phyloP scores from a whole-genome alignment of 2,888 invertebrate genomes.

The Epinotia ramella region DNA sequence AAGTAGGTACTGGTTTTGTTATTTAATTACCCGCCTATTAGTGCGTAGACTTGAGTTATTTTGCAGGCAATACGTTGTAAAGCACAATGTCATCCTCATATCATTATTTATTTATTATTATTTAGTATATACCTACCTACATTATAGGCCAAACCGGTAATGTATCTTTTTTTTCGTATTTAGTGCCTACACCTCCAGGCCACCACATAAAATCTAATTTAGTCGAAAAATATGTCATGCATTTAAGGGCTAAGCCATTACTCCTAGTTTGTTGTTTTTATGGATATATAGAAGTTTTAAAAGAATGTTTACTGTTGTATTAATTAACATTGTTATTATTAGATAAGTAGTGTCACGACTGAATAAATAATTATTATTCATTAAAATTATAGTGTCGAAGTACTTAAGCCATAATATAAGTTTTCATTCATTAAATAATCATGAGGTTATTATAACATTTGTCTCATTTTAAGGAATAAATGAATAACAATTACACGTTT shows the following conservation, averaged over 20 bases:
- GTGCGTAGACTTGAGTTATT: background rate
- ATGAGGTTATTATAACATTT: slow-evolving; percentile 25
- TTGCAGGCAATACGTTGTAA: background rate
- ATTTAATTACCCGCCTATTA: no score
- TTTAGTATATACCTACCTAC: no score
- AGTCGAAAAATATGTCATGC: background rate
- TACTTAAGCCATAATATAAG: slow-evolving; percentile 44
- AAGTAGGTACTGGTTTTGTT: no score
- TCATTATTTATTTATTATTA: background rate
- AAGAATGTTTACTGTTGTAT: slow-evolving; percentile 36
- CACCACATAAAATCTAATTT: no score
- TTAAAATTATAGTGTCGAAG: slow-evolving; percentile 50
- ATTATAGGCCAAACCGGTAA: no score
- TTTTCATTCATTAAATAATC: slow-evolving; percentile 44
- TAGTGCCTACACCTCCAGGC: no score
- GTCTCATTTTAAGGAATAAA: slow-evolving; percentile 46
- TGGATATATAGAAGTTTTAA: slow-evolving; percentile 29
- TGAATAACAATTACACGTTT: slow-evolving; percentile 39
- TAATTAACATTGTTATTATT: slow-evolving; percentile 48
- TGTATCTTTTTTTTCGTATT: no score
- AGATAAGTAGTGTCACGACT: slow-evolving; percentile 55
- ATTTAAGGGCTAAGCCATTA: background rate
- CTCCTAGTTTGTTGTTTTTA: slow-evolving; percentile 6
- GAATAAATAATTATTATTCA: slow-evolving; percentile 50
- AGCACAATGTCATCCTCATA: background rate